Base-by-base conservation (phyloP, 2,888 invertebrate genomes). In the Pyrgus malvae region DNA sequence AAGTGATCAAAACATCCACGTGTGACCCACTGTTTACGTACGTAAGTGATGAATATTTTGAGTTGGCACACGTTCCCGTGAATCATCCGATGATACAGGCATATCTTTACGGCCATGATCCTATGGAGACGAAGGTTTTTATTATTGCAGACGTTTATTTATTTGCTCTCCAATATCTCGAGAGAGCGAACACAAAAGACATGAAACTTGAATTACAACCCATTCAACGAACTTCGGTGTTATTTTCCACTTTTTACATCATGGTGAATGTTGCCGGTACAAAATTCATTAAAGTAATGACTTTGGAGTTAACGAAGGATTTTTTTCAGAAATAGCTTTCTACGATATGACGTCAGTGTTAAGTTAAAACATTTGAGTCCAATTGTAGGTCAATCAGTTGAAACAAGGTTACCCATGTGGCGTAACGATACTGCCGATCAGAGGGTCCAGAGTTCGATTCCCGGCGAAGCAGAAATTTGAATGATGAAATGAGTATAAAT, bases 31-130 rank as follows among this genome's bases (percentile, higher is more conserved):
- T 23, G 12, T 5, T 7, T 29, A 33, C 33, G 9, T 31, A 45
- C 19, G 16, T 46, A 12, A 14, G 23, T 5, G 9, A 33, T 17
- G 9, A 14, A 17, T 62, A 57, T 63, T 60, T 44, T 60, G 58
- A 55, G 45, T 63, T 63, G 60, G 60, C 63, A 56, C 61, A 62
- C 61, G 60, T 61, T 54, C 56, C 35, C 23, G 21, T 63, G 61
- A 63, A 33, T 63, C 63, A 63, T 40, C 1, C 3, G 44, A 45
- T 51, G 42, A 44, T 29, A 37, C 27, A 29, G 42, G 51, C 37
- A 29, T 51, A 51, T 51, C 44, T 51, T 7, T 44, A 37, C 9
- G 51, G 35, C 42, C 50, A 35, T 50, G 50, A 27, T 35, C 35
- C 23, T 16, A 23, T 31, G 37, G 29, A 40, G 12, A 35, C 23